Conservation (phyloP, 2,888 invertebrate genomes). For the Erebia ligea region DNA sequence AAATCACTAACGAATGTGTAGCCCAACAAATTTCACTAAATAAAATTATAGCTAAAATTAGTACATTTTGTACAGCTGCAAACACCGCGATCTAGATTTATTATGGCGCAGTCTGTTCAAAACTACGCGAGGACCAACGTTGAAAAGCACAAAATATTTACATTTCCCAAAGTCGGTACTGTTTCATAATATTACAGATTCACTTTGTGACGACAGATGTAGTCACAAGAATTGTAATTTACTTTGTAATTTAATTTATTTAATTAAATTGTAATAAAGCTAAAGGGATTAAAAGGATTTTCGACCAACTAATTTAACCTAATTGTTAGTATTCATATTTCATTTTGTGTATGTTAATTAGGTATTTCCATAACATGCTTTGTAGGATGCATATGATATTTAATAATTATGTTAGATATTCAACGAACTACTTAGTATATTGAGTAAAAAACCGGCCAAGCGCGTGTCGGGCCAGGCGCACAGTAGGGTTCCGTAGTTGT, state of each 20-base stretch:
- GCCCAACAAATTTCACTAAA: slow-evolving; percentile 5
- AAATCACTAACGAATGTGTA: slow-evolving; percentile 12
- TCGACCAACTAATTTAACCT: background rate
- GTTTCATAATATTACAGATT: background rate
- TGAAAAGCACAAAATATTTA: slow-evolving; percentile 12
- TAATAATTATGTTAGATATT: too few species aligned
- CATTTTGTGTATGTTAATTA: too few species aligned
- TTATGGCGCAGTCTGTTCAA: slow-evolving; percentile 3
- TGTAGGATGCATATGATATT: too few species aligned
- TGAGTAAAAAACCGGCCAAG: too few species aligned
- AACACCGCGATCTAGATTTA: slow-evolving; percentile 11
- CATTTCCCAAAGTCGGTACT: slow-evolving; percentile 1
- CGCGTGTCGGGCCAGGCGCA: too few species aligned
- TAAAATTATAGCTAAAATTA: slow-evolving; percentile 8
- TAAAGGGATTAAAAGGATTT: background rate
- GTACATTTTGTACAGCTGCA: background rate
- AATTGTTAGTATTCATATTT: background rate
- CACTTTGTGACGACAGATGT: slow-evolving; percentile 4
- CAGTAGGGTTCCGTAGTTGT: too few species aligned
- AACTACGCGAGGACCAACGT: slow-evolving; percentile 4
- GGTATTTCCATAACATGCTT: too few species aligned
- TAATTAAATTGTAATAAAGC: slow-evolving; percentile 3
- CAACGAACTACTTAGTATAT: too few species aligned
- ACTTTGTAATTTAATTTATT: background rate
- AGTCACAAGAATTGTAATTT: background rate